These are phyloP conservation scores for Carcharodon carcharias DNA, from an alignment of 2,797 vertebrate species.

Conservation along the genomic window DNA sequence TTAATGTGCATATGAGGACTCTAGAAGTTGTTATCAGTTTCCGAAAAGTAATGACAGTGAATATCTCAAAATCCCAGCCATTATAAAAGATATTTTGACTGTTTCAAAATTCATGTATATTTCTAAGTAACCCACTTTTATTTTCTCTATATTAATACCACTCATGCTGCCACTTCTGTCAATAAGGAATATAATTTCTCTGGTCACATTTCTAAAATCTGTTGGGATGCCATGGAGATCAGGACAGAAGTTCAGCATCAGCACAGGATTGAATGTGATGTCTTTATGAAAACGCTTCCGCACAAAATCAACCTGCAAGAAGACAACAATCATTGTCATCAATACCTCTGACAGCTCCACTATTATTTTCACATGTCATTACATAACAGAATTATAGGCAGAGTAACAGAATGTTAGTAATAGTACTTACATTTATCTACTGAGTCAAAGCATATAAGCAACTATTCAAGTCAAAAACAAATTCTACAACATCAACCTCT, in stretches of 20 bases:
- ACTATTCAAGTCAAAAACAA: not conserved
- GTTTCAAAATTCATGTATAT: not conserved
- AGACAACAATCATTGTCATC: not conserved
- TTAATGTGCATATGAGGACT: not conserved
- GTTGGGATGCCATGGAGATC: constrained; percentile 56
- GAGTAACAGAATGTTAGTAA: not conserved
- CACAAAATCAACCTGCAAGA: constrained; percentile 75
- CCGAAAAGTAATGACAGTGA: not conserved
- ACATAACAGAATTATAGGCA: not conserved
- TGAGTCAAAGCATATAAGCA: not conserved
- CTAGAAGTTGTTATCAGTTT: not conserved
- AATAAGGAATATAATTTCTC: constrained; percentile 82
- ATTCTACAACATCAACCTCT: not conserved
- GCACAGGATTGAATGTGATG: constrained; percentile 78
- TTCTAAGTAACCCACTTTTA: constrained; percentile 62
- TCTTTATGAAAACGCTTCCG: constrained; percentile 92
- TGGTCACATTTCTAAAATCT: constrained; percentile 71
- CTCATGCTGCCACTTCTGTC: constrained; percentile 65
- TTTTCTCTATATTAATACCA: constrained; percentile 56
- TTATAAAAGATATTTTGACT: not conserved
- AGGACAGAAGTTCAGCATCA: constrained; percentile 95
- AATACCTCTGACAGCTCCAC: too few species aligned
- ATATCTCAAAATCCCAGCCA: not conserved
- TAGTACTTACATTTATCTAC: not conserved
- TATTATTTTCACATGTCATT: not conserved